phyloP scores from a whole-genome alignment of 2,797 vertebrate genomes.

The Oophaga sylvatica region DNA sequence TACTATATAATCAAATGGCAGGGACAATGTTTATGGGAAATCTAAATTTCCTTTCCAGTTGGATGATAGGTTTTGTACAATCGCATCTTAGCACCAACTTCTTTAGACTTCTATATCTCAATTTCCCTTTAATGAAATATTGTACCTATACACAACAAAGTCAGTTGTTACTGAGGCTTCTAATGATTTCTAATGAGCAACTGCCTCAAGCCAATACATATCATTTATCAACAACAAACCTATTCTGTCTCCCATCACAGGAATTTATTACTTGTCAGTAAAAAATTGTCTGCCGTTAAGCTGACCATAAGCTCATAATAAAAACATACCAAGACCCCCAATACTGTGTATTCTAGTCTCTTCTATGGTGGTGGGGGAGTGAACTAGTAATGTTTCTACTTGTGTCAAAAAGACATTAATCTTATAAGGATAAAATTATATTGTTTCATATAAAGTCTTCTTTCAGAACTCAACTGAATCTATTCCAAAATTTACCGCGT shows the following conservation, averaged over 20 bases:
- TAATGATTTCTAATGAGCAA: background rate
- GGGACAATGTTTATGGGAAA: no score
- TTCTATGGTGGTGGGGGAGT: background rate
- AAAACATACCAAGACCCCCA: background rate
- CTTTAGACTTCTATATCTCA: background rate
- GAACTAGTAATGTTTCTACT: background rate
- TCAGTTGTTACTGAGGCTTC: background rate
- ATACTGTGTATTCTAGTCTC: conserved; percentile 2
- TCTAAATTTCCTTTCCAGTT: background rate
- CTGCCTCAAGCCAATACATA: background rate
- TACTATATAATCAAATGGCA: no score
- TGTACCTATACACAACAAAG: background rate
- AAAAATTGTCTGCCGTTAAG: background rate
- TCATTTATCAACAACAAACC: background rate
- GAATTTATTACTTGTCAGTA: background rate
- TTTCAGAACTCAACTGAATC: conserved; percentile 32
- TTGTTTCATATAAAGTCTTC: conserved; percentile 38
- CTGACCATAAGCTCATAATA: background rate
- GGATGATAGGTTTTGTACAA: background rate
- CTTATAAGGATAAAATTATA: conserved; percentile 12
- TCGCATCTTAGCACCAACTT: background rate
- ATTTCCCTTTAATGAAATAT: background rate
- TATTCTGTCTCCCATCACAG: background rate
- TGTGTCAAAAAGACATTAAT: background rate
- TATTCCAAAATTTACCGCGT: conserved; percentile 25